Base-by-base conservation (phyloP, 2,113 vertebrate genomes). In the Nanger granti region DNA sequence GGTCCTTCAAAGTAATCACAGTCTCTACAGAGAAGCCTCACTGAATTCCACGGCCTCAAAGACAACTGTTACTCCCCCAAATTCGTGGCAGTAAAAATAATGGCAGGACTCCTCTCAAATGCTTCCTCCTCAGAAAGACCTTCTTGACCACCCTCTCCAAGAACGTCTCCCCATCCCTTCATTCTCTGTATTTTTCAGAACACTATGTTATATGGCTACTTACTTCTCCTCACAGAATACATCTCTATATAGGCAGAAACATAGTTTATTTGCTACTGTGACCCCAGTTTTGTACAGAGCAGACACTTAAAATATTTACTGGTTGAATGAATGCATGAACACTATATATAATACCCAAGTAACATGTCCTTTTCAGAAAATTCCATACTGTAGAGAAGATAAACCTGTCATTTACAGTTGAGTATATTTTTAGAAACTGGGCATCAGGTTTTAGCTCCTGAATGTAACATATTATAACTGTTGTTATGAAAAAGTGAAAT, bases 341-440 rank as follows among this genome's bases (percentile, higher is more conserved):
- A 84, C 24, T 31, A 29, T 34, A 92, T 22, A 20, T 54, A 90
- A 79, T 84, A 90, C 44, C 14, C 89, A 92, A 60, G 26, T 76
- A 96, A 93, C 22, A 31, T n/a, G 11, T 69, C 52, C 31, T 94
- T 94, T 82, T 94, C 49, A 92, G 94, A 96, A 93, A 95, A 91
- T 89, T 89, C 28, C 20, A 60, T 37, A 83, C 10, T 28, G 28
- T n/a, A 59, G 5, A 64, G 62, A 95, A 93, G 44, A 91, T 20
- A 55, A 95, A 96, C 26, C n/a, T 3, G 91, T 54, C n/a, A 66
- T 79, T 87, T 85, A 79, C 2, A 94, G 59, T 11, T 92, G 29
- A 88, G 22, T 44, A 29, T 64, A 90, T 83, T 87, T 90, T 95
- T 47, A 86, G 83, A 89, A 85, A 84, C 7, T 44, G 64, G 59